Evolutionary conservation across 2,888 invertebrate genomes (phyloP), one percentile per base, ranked within the genome.

Genomic region (Hydraecia micacea): DNA sequence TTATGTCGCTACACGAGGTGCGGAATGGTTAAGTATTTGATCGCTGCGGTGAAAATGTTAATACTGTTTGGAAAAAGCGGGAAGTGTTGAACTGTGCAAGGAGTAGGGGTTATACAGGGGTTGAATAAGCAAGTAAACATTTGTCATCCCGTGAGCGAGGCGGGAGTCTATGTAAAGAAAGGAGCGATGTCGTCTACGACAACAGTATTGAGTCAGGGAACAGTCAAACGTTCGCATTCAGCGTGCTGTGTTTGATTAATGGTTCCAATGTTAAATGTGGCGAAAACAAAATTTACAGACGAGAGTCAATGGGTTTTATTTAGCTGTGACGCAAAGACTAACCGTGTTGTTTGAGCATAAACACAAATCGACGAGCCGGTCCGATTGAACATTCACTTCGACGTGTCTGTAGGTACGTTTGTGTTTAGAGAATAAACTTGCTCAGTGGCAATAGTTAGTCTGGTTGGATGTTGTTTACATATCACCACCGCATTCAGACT

Each of bases 381-480:
- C 80, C 84, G 84, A 89, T 82, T 85, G 84, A 77, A 73, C 83
- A 81, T 75, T 72, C 60, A 79, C 78, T 65, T 73, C 69, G 55
- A 81, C 73, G 80, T 77, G 73, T 73, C 67, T 62, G 77, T 78
- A 77, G 68, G 60, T 70, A 78, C 75, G 68, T 65, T 88, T 87
- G 89, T 95, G 93, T 95, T 95, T 95, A 92, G 90, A 92, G 92
- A 95, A 95, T 94, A 95, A 95, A 94, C 94, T 95, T 92, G 91
- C 92, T 93, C 92, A 90, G 89, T 86, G 91, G 90, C 89, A 90
- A 92, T 93, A 93, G 93, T 94, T 93, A 89, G 92, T 89, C 89
- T 91, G 88, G 89, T 90, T 91, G 88, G 81, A 89, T 87, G 90
- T 93, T 94, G 94, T 95, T 94, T 94, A 94, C 93, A 91, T 94